These are phyloP conservation scores for Galemys pyrenaicus DNA, from an alignment of 2,113 vertebrate genomes.

Conservation along the genomic window DNA sequence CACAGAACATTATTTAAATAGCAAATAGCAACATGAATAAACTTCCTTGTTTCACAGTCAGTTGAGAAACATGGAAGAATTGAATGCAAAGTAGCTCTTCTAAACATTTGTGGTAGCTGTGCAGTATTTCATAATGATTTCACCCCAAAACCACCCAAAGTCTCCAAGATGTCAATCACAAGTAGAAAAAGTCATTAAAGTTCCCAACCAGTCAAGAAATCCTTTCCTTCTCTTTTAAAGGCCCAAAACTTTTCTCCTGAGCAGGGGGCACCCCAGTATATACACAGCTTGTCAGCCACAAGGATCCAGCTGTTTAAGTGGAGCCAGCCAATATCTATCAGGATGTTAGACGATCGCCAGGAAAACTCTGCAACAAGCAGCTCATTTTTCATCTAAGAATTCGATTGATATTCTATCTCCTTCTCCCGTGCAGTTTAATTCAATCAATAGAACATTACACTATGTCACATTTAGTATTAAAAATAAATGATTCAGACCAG, in stretches of 20 bases:
- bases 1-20: not conserved
- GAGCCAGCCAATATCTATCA: constrained; percentile 37
- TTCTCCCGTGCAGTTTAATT: constrained; percentile 65
- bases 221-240: not conserved
- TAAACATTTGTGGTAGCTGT: not conserved
- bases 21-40: not conserved
- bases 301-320: constrained; percentile 50
- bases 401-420: constrained; percentile 72
- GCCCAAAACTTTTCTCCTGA: not conserved
- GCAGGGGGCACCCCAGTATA: not conserved
- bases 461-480: constrained; percentile 75
- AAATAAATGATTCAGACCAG: constrained; percentile 78
- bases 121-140: not conserved
- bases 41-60: not conserved
- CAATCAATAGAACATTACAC: constrained; percentile 75
- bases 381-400: constrained; percentile 73
- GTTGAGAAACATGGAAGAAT: not conserved
- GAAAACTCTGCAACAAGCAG: constrained; percentile 3
- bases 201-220: not conserved
- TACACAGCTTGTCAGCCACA: not conserved
- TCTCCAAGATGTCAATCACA: constrained; percentile 21
- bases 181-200: not conserved
- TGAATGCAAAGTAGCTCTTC: not conserved
- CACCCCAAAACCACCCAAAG: not conserved
- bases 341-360: not conserved